phyloP scores from a whole-genome alignment of 2,888 invertebrate genomes.

The Drosophila austrosaltans region DNA sequence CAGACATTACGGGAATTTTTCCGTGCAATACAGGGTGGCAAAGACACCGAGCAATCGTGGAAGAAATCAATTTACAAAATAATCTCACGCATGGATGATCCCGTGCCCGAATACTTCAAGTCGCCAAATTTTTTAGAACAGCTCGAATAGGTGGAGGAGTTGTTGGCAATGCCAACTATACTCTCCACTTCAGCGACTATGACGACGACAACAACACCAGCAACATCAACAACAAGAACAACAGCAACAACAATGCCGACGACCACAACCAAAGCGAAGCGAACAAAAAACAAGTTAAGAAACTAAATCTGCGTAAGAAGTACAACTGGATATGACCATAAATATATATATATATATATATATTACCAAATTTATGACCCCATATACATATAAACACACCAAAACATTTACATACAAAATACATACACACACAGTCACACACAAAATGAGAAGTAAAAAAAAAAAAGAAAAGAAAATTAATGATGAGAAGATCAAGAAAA shows the following conservation, averaged over 20 bases:
- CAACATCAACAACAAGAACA: constrained; percentile 45
- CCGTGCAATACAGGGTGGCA: constrained; percentile 97
- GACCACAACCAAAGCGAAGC: constrained; percentile 63
- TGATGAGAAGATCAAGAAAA: constrained; percentile 28
- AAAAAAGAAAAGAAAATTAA: background rate
- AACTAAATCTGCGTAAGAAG: constrained; percentile 73
- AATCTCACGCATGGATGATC: constrained; percentile 99
- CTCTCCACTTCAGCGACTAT: constrained; percentile 16
- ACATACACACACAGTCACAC: constrained; percentile 30
- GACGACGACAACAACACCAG: constrained; percentile 25
- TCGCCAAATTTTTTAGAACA: constrained; percentile 99
- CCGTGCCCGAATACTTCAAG: constrained; percentile 99
- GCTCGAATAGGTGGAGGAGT: constrained; percentile 88
- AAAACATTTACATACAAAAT: constrained; percentile 1
- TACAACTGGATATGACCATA: constrained; percentile 65
- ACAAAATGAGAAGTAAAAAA: constrained; percentile 21
- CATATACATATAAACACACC: constrained; percentile 18
- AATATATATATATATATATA: background rate
- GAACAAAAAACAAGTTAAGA: constrained; percentile 66
- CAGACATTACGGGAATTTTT: constrained; percentile 99
- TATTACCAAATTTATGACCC: constrained; percentile 29
- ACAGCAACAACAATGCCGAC: constrained; percentile 41
- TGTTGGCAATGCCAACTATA: constrained; percentile 65
- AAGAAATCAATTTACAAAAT: constrained; percentile 99
- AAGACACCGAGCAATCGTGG: constrained; percentile 99